These are phyloP conservation scores for Lophius piscatorius DNA, from an alignment of 2,113 vertebrate species.

Conservation along the genomic window DNA sequence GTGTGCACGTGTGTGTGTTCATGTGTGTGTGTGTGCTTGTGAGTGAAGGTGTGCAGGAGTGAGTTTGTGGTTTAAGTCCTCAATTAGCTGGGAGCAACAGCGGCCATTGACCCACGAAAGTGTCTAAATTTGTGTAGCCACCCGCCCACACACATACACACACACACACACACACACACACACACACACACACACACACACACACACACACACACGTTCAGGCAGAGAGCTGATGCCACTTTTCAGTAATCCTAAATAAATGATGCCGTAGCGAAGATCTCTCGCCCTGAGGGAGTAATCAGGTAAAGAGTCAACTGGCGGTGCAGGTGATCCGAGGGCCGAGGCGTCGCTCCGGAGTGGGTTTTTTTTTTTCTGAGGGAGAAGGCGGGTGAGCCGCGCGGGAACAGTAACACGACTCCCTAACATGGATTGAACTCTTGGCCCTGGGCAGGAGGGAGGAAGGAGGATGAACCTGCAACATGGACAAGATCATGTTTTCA, in stretches of 20 bases:
- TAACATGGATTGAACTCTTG: conserved; percentile 56
- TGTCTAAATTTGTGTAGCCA: conserved; percentile 52
- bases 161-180: conserved; percentile 4
- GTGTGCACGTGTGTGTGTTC: conserved; percentile 24
- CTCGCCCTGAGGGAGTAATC: conserved; percentile 42
- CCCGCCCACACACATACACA: conserved; percentile 33
- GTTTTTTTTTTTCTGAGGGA: conserved; percentile 35
- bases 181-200: conserved; percentile 22
- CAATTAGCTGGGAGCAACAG: conserved; percentile 61
- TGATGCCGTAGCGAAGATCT: conserved; percentile 52
- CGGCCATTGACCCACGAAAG: conserved; percentile 65
- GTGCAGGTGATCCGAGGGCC: conserved; percentile 49
- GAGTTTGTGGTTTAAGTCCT: conserved; percentile 58
- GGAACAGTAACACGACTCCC: conserved; percentile 48
- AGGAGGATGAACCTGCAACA: too few species aligned
- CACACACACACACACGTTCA: not conserved
- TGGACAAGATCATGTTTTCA: conserved; percentile 24
- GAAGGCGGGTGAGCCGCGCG: conserved; percentile 25
- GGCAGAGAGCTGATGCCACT: conserved; percentile 55
- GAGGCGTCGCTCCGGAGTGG: conserved; percentile 11
- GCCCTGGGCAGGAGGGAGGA: conserved; percentile 36
- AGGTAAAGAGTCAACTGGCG: conserved; percentile 53
- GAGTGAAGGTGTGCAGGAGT: conserved; percentile 22
- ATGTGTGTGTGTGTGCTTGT: conserved; percentile 33
- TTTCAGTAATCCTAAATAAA: conserved; percentile 75